Conservation (phyloP, 2,888 invertebrate genomes). For the Furcula furcula region DNA sequence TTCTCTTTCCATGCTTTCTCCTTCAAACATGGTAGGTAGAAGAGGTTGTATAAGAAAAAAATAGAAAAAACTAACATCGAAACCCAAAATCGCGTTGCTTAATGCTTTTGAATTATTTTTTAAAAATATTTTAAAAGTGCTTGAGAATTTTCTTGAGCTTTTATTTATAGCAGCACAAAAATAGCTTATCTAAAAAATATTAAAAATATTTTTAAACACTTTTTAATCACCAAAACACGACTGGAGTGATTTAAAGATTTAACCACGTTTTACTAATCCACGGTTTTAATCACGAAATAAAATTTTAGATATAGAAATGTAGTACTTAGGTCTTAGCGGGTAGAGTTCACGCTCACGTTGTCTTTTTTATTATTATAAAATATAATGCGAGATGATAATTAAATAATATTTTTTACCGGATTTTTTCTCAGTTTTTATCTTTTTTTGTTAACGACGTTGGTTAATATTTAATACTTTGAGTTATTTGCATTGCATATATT, state of each 20-base stretch:
- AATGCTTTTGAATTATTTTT: background rate
- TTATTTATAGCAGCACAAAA: constrained; percentile 19
- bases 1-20: constrained; percentile 80
- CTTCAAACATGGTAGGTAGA: constrained; percentile 81
- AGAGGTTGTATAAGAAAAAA: constrained; percentile 76
- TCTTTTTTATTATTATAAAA: constrained; percentile 6
- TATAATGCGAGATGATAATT: constrained; percentile 13
- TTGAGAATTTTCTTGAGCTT: constrained; percentile 12
- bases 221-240: constrained; percentile 23
- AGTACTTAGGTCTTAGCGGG: constrained; percentile 24
- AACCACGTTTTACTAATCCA: constrained; percentile 6
- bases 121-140: constrained; percentile 1
- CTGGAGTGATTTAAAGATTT: constrained; percentile 27
- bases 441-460: too few relatives aligned
- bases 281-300: constrained; percentile 13
- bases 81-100: constrained; percentile 37
- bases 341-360: constrained; percentile 16
- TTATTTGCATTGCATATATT: too few relatives aligned
- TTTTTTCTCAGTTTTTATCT: too few relatives aligned
- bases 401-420: too few relatives aligned
- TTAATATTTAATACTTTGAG: too few relatives aligned
- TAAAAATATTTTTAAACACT: constrained; percentile 12
- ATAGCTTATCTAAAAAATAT: too few relatives aligned
- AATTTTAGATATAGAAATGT: constrained; percentile 28
- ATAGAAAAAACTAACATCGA: constrained; percentile 41